Base-by-base conservation (phyloP, 2,888 invertebrate genomes). In the Plagiodera versicolora region DNA sequence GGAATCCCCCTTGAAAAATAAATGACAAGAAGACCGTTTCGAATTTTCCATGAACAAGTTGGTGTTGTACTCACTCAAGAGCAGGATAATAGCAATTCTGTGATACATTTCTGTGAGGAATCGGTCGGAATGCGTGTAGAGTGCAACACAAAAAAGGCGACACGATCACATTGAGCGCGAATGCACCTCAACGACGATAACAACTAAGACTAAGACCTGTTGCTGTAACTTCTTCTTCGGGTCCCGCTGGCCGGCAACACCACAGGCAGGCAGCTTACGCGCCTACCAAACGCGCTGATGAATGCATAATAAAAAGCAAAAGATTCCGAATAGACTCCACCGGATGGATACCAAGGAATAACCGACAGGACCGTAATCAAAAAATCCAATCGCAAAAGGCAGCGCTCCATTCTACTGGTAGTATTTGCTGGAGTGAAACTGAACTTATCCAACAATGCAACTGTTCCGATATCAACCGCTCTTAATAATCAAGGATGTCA, bases 331-430 rank as follows among this genome's bases (percentile, higher is more conserved):
- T 44, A 53, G 44, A 20, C 11, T 44, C 28, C 53, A 53, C 53
- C 53, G 53, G 53, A 53, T 53, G 53, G 53, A 53, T 53, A 45
- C 53, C 10, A 44, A 28, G 28, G 39, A 53, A 53, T 53, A 53
- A 10, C 35, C 14, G 20, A 11, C 28, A 44, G 53, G 17, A 11
- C 53, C 44, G 53, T 39, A 39, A n/a, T 39, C 3, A 14, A 14
- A 39, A 6, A 24, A 24, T 24, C 24, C 4, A 24, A n/a, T n/a
- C n/a, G n/a, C n/a, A n/a, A n/a, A n/a, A n/a, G n/a, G n/a, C n/a
- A n/a, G n/a, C 24, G 24, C 6, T 24, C 24, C 24, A 24, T 5
- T 24, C 24, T n/a, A n/a, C n/a, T n/a, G n/a, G n/a, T n/a, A n/a
- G n/a, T n/a, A n/a, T n/a, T n/a, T n/a, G n/a, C n/a, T n/a, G n/a